Evolutionary conservation across 2,888 invertebrate species (phyloP).

Genomic region (Chloromyia formosa): DNA sequence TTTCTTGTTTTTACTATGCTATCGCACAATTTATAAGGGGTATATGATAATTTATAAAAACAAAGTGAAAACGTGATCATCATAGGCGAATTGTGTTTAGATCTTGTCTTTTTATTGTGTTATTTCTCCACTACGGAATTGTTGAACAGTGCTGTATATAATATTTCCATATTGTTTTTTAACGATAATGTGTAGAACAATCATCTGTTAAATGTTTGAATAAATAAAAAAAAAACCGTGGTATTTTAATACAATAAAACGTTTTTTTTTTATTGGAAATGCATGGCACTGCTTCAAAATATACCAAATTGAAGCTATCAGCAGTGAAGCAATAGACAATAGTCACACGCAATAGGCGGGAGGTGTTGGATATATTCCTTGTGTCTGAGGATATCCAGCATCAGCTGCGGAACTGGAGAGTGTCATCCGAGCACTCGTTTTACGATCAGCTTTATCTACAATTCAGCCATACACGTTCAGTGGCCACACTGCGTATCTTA

Average conservation of each 20-base stretch:
- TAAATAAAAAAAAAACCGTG: background rate
- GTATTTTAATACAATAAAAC: conserved; percentile 1
- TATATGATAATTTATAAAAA: background rate
- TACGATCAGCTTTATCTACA: too few relatives aligned
- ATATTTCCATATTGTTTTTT: conserved; percentile 31
- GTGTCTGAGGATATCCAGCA: too few relatives aligned
- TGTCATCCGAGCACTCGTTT: too few relatives aligned
- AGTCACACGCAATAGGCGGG: too few relatives aligned
- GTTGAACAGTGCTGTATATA: conserved; percentile 15
- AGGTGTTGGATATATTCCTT: too few relatives aligned
- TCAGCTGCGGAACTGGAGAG: too few relatives aligned
- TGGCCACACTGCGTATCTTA: too few relatives aligned
- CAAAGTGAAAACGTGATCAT: conserved; percentile 5
- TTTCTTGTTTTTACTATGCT: background rate
- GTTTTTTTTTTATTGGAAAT: too few relatives aligned
- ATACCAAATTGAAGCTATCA: too few relatives aligned
- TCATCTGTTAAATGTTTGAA: conserved; percentile 1
- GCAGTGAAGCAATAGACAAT: too few relatives aligned
- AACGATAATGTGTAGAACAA: conserved; percentile 6
- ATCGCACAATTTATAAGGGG: conserved; percentile 32
- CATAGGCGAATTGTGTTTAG: background rate
- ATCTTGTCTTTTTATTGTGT: conserved; percentile 2
- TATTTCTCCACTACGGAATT: background rate
- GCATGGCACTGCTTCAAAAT: too few relatives aligned
- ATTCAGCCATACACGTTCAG: too few relatives aligned